Base-by-base conservation (phyloP, 1,140 invertebrate genomes). In the Onthophagus taurus region DNA sequence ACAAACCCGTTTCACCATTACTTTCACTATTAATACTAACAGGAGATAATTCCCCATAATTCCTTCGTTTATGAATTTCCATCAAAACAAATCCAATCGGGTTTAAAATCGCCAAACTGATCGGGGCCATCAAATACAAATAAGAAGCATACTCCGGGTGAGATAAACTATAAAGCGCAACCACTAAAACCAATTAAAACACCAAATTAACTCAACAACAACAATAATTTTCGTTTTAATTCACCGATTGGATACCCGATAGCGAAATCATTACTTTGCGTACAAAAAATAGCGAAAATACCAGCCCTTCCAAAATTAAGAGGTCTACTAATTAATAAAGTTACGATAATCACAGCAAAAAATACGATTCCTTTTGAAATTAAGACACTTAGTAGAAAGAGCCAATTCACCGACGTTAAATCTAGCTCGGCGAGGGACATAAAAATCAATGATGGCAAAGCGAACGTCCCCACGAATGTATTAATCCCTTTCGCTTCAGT, bases 231-330 rank as follows among this genome's bases (percentile, higher is more conserved):
- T 26, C n/a, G 24, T 26, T 26, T 26, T 26, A 47, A 73, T 78
- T 81, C 75, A 93, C 89, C 79, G 58, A 97, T 94, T 3, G 94
- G 93, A 70, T 88, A 95, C 45, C 93, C 93, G 52, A 98, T 78
- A 34, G 94, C 94, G 75, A 97, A 97, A 68, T 98, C 94, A 76
- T 98, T 98, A 61, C 89, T 94, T 61, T 97, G 92, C 0, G 93
- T 97, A 34, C 85, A 87, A 65, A 97, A 96, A 54, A 97, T 97
- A 16, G 87, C 88, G 74, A 87, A 92, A 14, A 97, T 70, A 11
- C 90, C 93, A 41, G 89, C 87, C 55, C 81, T 77, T 9, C 85
- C 88, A 45, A 84, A 74, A 67, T 92, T 85, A 4, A 81, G 61
- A 5, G 87, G 85, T 63, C 80, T 78, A 5, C 81, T 81, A 12